Conservation (phyloP, 2,888 invertebrate genomes). For the Troides aeacus region DNA sequence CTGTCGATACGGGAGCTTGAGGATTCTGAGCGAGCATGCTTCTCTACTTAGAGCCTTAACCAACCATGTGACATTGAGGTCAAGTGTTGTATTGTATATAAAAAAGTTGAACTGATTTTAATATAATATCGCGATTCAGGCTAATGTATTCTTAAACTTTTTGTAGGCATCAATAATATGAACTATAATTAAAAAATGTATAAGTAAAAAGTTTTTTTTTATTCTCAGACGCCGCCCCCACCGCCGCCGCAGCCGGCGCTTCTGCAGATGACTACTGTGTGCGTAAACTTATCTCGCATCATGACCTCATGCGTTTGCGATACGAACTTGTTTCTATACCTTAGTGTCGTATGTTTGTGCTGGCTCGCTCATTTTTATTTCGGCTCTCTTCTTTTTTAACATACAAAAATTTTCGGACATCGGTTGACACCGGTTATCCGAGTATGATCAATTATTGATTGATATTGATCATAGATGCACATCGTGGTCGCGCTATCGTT, state of each 20-base stretch:
- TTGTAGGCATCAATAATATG: no score
- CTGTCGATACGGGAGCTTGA: no score
- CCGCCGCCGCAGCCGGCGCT: neutral
- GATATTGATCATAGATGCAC: no score
- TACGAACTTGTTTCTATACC: conserved; percentile 18
- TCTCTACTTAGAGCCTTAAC: no score
- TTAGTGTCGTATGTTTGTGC: conserved; percentile 22
- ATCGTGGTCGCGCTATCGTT: no score
- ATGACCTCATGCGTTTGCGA: conserved; percentile 15
- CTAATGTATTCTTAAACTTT: no score
- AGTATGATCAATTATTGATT: neutral
- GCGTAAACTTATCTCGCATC: conserved; percentile 19
- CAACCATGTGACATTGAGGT: no score
- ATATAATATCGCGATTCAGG: no score
- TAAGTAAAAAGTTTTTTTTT: neutral
- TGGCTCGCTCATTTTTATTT: conserved; percentile 30
- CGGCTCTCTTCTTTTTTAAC: conserved; percentile 21
- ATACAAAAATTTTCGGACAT: neutral
- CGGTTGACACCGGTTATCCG: neutral
- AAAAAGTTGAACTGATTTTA: no score
- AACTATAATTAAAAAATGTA: no score
- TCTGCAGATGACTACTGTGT: conserved; percentile 19
- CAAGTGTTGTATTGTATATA: no score
- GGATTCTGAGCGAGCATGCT: no score
- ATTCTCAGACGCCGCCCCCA: neutral